Conservation (phyloP, 2,888 invertebrate genomes). For the Synergus japonicus region DNA sequence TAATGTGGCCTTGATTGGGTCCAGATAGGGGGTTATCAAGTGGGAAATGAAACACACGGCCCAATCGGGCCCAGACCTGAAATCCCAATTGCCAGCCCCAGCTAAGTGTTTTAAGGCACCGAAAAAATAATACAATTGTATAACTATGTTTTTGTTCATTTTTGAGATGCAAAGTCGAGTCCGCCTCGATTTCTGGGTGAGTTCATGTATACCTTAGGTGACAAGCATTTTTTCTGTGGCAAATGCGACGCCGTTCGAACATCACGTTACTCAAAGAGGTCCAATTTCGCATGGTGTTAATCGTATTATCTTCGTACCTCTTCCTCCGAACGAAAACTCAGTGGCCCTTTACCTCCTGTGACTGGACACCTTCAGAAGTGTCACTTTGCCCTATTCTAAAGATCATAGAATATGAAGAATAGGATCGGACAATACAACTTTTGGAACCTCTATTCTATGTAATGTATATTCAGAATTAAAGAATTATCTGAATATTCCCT, state of each 20-base stretch:
- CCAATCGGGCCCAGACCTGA: no score
- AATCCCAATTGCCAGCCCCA: no score
- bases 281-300: constrained; percentile 70
- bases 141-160: constrained; percentile 42
- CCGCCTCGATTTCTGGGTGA: constrained; percentile 6
- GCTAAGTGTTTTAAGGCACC: no score
- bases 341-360: constrained; percentile 25
- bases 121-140: no score
- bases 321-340: constrained; percentile 42
- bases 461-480: not conserved
- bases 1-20: no score
- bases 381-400: constrained; percentile 14
- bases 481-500: not conserved
- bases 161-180: constrained; percentile 35
- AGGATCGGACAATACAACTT: not conserved
- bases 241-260: constrained; percentile 64
- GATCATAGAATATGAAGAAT: not conserved
- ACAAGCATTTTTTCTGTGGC: constrained; percentile 60
- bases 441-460: not conserved
- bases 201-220: constrained; percentile 57
- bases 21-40: no score
- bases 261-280: constrained; percentile 68
- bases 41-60: no score
- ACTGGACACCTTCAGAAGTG: constrained; percentile 29
- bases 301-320: constrained; percentile 61